These are phyloP conservation scores for Syrista parreyssii DNA, from an alignment of 2,888 invertebrate genomes.

Conservation along the genomic window DNA sequence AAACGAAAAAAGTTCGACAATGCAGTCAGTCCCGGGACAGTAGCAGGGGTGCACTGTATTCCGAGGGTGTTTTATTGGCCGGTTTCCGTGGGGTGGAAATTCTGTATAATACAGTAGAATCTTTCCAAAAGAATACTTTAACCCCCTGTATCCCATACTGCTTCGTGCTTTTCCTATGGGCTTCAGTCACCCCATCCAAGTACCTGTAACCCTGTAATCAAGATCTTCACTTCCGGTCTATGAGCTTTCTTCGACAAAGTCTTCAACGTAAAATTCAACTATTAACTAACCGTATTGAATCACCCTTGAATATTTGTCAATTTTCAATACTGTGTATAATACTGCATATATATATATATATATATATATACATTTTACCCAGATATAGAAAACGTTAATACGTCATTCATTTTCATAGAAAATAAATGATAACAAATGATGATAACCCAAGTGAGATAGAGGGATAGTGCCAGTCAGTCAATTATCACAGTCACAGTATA, in stretches of 20 bases:
- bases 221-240: background rate
- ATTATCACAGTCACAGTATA: background rate
- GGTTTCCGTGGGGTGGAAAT: conserved; percentile 64
- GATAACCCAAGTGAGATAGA: background rate
- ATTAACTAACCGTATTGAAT: background rate
- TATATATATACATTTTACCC: no score
- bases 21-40: conserved; percentile 48
- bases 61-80: conserved; percentile 63
- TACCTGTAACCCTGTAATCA: background rate
- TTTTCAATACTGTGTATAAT: no score
- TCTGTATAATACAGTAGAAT: conserved; percentile 44
- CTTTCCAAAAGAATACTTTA: conserved; percentile 18
- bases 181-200: background rate
- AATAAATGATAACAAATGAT: conserved; percentile 19
- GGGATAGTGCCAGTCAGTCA: background rate
- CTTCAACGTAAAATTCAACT: background rate
- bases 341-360: no score
- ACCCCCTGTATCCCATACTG: background rate
- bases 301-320: background rate
- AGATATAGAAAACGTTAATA: background rate
- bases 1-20: conserved; percentile 57
- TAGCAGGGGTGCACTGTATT: conserved; percentile 42
- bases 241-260: background rate
- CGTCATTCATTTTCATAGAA: conserved; percentile 16
- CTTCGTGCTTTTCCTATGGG: background rate